These are phyloP conservation scores for Rhinophrynus dorsalis DNA, from an alignment of 2,797 vertebrate species.

Conservation along the genomic window DNA sequence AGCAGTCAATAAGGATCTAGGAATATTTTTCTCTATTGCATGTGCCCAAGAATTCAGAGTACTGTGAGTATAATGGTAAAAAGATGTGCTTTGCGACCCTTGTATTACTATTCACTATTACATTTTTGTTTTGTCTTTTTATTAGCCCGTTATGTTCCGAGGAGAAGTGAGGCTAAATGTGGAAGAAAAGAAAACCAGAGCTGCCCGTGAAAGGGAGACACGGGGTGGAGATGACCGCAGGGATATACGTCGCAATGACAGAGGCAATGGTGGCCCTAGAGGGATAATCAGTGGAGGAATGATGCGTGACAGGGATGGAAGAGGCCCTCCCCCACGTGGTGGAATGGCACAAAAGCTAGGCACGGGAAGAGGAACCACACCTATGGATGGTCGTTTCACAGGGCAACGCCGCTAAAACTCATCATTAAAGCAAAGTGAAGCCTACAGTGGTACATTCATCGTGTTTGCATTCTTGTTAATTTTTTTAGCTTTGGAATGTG, in stretches of 20 bases:
- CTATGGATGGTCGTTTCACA: constrained; percentile 87
- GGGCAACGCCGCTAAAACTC: constrained; percentile 85
- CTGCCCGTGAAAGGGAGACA: constrained; percentile 87
- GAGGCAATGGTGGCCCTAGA: constrained; percentile 81
- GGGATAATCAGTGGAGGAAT: constrained; percentile 83
- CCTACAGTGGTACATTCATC: constrained; percentile 82
- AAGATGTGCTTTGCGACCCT: too few relatives aligned
- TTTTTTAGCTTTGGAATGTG: constrained; percentile 94
- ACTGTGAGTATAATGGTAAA: too few relatives aligned
- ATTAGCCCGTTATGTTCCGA: constrained; percentile 95
- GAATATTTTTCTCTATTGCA: too few relatives aligned
- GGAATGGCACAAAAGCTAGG: constrained; percentile 79
- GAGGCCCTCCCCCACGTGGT: constrained; percentile 86
- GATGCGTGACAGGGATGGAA: constrained; percentile 88
- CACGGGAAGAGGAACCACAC: constrained; percentile 81
- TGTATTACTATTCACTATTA: too few relatives aligned
- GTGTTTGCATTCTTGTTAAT: constrained; percentile 90
- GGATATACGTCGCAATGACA: constrained; percentile 83
- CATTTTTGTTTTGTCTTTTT: constrained; percentile 37
- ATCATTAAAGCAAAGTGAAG: constrained; percentile 61
- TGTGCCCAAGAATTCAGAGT: too few relatives aligned
- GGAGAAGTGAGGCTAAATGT: constrained; percentile 96
- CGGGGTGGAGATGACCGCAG: constrained; percentile 80
- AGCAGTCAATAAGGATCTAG: too few relatives aligned
- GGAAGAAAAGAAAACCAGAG: constrained; percentile 95